A percentile compares a stretch with the other conserved stretches of the same genome.
Conservation (phyloP, 2,113 vertebrate genomes). For the Siniperca knerii region DNA sequence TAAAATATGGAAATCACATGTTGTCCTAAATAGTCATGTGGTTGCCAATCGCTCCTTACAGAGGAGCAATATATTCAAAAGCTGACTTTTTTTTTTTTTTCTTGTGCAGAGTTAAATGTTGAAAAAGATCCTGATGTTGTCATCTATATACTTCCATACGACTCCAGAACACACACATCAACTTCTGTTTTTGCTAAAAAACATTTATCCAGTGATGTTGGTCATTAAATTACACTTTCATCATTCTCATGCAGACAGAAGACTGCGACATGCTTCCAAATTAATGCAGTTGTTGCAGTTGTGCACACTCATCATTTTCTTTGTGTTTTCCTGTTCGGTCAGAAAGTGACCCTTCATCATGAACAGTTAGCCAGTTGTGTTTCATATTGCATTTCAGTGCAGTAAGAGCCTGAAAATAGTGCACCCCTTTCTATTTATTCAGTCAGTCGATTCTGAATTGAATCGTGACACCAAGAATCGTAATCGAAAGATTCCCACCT, state of each 20-base stretch:
- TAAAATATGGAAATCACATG: too few species aligned
- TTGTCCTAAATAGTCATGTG: too few species aligned
- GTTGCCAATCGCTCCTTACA: too few species aligned
- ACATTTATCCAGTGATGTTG: not conserved
- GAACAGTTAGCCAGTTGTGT: not conserved
- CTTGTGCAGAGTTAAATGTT: not conserved
- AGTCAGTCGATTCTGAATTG: not conserved
- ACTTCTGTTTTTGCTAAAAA: not conserved
- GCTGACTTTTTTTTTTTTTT: not conserved
- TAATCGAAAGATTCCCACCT: not conserved
- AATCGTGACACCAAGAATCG: not conserved
- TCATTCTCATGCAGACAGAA: not conserved
- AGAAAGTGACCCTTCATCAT: not conserved
- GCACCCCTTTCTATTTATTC: not conserved
- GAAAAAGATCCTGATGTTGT: not conserved
- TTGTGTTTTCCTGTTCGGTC: not conserved
- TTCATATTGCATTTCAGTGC: not conserved
- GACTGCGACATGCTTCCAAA: not conserved
- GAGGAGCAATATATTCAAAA: not conserved
- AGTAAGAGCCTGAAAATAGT: not conserved
- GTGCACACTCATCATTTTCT: not conserved
- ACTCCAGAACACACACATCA: not conserved
- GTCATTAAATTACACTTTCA: not conserved
- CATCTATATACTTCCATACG: not conserved
- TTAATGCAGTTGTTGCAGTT: not conserved